phyloP scores from a whole-genome alignment of 2,113 vertebrate species.

The Poeciliopsis occidentalis region DNA sequence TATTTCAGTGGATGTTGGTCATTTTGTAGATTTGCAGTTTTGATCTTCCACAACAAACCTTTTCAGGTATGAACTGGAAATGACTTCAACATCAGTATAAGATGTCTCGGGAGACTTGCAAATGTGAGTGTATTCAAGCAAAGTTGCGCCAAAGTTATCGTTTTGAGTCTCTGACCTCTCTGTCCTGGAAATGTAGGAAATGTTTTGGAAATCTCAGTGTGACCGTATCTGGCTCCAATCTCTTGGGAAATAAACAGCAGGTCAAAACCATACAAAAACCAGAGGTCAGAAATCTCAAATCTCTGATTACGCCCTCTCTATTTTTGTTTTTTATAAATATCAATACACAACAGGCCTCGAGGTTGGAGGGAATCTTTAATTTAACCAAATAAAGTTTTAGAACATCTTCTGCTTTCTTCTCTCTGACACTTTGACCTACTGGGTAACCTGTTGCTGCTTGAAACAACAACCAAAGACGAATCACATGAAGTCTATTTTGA shows the following conservation, averaged over 20 bases:
- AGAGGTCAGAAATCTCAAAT: background rate
- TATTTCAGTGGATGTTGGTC: too few relatives aligned
- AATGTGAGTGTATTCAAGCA: too few relatives aligned
- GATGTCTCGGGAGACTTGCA: too few relatives aligned
- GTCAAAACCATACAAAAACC: background rate
- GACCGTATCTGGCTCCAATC: too few relatives aligned
- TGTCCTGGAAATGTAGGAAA: too few relatives aligned
- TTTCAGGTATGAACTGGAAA: too few relatives aligned
- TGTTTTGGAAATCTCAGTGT: too few relatives aligned
- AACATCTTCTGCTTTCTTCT: slow-evolving; percentile 12
- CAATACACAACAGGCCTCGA: background rate
- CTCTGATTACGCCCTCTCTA: background rate
- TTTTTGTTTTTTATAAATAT: background rate
- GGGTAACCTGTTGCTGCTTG: slow-evolving; percentile 24
- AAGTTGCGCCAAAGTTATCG: too few relatives aligned
- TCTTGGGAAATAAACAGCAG: background rate
- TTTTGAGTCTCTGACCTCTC: too few relatives aligned
- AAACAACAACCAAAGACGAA: slow-evolving; percentile 30
- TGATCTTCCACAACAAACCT: too few relatives aligned
- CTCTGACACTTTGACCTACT: slow-evolving; percentile 40
- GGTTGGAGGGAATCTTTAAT: background rate
- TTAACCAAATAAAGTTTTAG: background rate
- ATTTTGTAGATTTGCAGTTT: too few relatives aligned
- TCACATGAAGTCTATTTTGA: slow-evolving; percentile 42
- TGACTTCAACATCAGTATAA: too few relatives aligned